Base-by-base conservation (phyloP, 2,888 invertebrate genomes). In the Metallyticus violacea region DNA sequence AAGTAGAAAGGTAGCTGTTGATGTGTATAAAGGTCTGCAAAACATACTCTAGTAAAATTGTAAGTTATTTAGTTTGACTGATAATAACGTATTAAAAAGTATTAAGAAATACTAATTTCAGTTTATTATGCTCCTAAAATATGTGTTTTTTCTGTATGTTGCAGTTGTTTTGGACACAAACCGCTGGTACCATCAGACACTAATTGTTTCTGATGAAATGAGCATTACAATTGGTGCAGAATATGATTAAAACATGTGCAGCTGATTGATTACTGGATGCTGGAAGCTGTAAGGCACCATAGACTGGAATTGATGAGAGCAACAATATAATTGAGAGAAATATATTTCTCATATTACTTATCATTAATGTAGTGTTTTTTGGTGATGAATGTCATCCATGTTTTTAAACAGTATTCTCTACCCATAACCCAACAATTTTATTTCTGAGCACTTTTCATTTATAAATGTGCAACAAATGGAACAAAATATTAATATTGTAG, bases 191-290 rank as follows among this genome's bases (percentile, higher is more conserved):
- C 99, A 99, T 93, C 95, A 96, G 91, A 99, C 99, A 0, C 93
- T 94, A 89, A 97, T 98, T 87, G 94, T 97, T 81, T 97, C 97
- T 0, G 95, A 96, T 26, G 96, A 97, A 89, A 95, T 99, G 90
- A 99, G 99, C 92, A 97, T 99, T 90, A 98, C 98, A 0, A 98
- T 99, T 89, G 99, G 99, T 62, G 97, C 99, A 0, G 99, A 99
- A 91, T 99, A 97, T 91, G 99, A 99, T 91, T 99, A 92, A 93
- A 87, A 26, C 28, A 22, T 25, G 40, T 83, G 40, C 15, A 62
- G 22, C 3, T 15, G 22, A 4, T 1, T 40, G 40, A 40, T 3
- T 9, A 2, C 15, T 7, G 40, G 40, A 40, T 1, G 9, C 3
- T 7, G 40, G 9, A 40, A 40, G 9, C 9, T 40, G 15, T 6